Evolutionary conservation across 64 coral and sea anemone genomes (phyloP), one percentile per base, ranked within the genome.

Genomic region (Montipora cactus): DNA sequence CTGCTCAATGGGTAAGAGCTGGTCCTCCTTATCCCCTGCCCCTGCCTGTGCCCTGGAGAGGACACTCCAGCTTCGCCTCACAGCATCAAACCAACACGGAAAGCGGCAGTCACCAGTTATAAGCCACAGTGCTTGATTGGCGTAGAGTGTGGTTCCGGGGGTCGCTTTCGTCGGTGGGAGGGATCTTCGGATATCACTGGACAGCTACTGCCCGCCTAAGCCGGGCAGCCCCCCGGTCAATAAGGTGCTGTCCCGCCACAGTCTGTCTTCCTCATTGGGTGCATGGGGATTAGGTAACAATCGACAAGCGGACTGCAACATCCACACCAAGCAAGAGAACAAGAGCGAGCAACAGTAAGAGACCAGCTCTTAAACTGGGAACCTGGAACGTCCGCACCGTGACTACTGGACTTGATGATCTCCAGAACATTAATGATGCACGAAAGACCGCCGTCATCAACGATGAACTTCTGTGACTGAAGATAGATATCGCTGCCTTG

Each of bases 191-290:
- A 71, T 58, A 72, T 67, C 93, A 85, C 47, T 90, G 87, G 87
- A 58, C 79, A 86, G 93, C 68, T 95, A 95, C 79, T 4, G 52
- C 88, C 88, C 88, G n/a, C 90, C 90, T 19, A 91, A 91, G 90
- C 90, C 81, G 89, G 37, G 89, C 79, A 91, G 93, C 88, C 79
- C 79, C 53, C 75, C 25, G 84, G 70, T 70, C 93, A 90, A 19
- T 90, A 67, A 78, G 88, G 79, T 90, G 44, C 59, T 87, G 75
- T 87, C 94, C 47, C 14, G 75, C 75, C 67, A 79, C 28, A 4
- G 58, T 75, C 23, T 77, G 59, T 81, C 67, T 73, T 72, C 89
- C 21, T 22, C 81, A 82, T 2, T 89, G 92, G 87, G 85, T 82
- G 87, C 86, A 2, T 89, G 78, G 67, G 49, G 28, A 37, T 37